Evolutionary conservation across 2,888 invertebrate genomes (phyloP), one percentile per base, ranked within the genome.

Genomic region (Tetheella fluctuosa): DNA sequence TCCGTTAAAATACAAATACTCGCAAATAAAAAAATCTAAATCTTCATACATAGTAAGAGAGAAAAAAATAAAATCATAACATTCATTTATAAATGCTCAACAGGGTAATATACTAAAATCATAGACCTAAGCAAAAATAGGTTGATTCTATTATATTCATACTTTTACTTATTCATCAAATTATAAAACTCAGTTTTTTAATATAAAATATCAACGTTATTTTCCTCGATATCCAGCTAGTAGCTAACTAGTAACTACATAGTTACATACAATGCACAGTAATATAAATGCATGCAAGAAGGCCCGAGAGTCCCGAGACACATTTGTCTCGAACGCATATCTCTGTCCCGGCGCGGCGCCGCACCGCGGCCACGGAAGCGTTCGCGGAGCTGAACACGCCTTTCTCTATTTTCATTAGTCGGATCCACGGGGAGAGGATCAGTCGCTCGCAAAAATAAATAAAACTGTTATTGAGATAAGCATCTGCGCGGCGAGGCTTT

Each of bases 401-500:
- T 80, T 81, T 80, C 84, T 88, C 88, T 85, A 88, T 91, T 92
- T 90, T 91, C 91, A 90, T 91, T 90, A 90, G 84, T 80, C 79
- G 78, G 81, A 84, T 86, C 90, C 89, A 77, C 83, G 69, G 89
- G 86, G 87, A 86, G 86, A 68, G 90, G 91, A 91, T 91, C 90
- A 90, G 85, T 68, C 86, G 86, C 86, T 87, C 84, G 89, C 89
- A 91, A 91, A 92, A 92, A 93, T 92, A 93, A 92, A 92, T 92
- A 93, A 93, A 92, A 92, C 90, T 92, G 92, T 92, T 93, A 92
- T 92, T 92, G 92, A 89, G 93, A 91, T 91, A 92, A 92, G 89
- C 91, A 91, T 92, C 91, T 92, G 91, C 89, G 83, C 85, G 80
- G 84, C 82, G 84, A 85, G 91, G 91, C 90, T 91, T 91, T 91